These are phyloP conservation scores for Oeneis ivallda DNA, from an alignment of 2,888 invertebrate genomes.

Conservation along the genomic window DNA sequence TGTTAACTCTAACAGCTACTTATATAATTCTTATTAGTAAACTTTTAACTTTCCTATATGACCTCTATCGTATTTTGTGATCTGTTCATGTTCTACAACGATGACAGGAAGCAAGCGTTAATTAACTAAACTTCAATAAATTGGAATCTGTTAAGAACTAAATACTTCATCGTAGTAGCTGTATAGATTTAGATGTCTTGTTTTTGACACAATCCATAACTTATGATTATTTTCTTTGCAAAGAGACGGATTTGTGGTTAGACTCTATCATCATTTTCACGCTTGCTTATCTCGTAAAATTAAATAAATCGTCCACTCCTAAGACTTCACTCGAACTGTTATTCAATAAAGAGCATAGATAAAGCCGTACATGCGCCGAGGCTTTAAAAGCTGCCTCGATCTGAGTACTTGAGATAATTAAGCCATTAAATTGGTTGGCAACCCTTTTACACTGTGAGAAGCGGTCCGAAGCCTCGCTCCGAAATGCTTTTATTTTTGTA, in stretches of 20 bases:
- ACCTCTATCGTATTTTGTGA: too few species aligned
- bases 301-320: conserved; percentile 29
- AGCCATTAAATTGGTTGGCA: conserved; percentile 72
- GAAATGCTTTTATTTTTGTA: conserved; percentile 65
- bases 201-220: too few species aligned
- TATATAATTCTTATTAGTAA: too few species aligned
- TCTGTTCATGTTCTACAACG: too few species aligned
- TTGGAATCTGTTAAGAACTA: too few species aligned
- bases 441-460: conserved; percentile 70
- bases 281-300: conserved; percentile 23
- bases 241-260: neutral
- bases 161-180: too few species aligned
- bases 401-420: conserved; percentile 75
- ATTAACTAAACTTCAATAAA: too few species aligned
- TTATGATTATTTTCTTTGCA: neutral
- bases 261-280: conserved; percentile 17
- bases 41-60: too few species aligned
- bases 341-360: conserved; percentile 51
- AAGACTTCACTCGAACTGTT: conserved; percentile 36
- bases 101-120: too few species aligned
- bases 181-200: too few species aligned
- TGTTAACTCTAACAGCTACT: too few species aligned
- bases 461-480: conserved; percentile 50
- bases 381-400: conserved; percentile 57
- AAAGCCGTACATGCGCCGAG: conserved; percentile 50